Conservation (phyloP, 2,888 invertebrate genomes). For the Tiphia femorata region DNA sequence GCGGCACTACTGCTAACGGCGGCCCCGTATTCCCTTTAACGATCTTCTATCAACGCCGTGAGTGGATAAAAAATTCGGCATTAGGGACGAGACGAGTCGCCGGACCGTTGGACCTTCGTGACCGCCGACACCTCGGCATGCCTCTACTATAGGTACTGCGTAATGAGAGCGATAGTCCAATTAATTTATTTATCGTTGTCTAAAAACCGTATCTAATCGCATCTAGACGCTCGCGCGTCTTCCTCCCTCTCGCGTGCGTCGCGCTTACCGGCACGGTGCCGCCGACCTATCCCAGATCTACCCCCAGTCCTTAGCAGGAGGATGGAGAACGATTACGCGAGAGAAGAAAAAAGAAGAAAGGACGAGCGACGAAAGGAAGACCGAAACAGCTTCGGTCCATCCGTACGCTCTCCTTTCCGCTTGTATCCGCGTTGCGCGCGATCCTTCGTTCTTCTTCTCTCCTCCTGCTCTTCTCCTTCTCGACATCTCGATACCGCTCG, state of each 20-base stretch:
- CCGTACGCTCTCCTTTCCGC: too few species aligned
- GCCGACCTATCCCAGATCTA: not conserved
- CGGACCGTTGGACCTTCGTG: conserved; percentile 16
- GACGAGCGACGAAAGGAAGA: not conserved
- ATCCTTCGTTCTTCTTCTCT: too few species aligned
- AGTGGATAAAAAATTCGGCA: not conserved
- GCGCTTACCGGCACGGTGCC: not conserved
- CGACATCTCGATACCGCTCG: too few species aligned
- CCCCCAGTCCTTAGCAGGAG: not conserved
- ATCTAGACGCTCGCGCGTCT: conserved; percentile 39
- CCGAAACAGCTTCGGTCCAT: too few species aligned
- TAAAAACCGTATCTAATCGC: conserved; percentile 55
- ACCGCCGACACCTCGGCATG: conserved; percentile 45
- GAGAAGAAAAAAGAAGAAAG: not conserved
- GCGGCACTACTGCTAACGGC: too few species aligned
- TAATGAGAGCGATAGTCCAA: conserved; percentile 55
- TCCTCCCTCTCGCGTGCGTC: not conserved
- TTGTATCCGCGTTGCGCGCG: too few species aligned
- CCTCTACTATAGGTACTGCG: conserved; percentile 52
- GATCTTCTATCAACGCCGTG: not conserved
- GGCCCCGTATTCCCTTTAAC: not conserved
- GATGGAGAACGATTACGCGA: not conserved
- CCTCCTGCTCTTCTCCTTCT: too few species aligned
- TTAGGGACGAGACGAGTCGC: conserved; percentile 1
- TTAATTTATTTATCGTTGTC: conserved; percentile 50